Base-by-base conservation (phyloP, 2,888 invertebrate genomes). In the Agrochola macilenta region DNA sequence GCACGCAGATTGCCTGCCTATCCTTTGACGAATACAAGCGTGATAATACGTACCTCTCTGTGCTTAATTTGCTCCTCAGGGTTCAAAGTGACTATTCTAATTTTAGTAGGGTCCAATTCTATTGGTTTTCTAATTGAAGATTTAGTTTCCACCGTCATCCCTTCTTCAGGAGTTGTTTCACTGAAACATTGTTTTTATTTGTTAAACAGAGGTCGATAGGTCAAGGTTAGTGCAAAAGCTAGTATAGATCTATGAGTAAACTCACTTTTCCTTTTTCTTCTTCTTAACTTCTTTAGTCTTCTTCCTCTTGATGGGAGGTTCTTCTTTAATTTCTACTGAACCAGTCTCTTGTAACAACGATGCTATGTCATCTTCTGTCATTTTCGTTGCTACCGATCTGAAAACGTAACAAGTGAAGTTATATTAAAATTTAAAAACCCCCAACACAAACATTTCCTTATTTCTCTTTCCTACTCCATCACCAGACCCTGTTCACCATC, bases 11-110 rank as follows among this genome's bases (percentile, higher is more conserved):
- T 30, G 7, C 23, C 54, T 23, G 57, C 57, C 57, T n/a, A n/a
- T 12, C 57, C 57, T 57, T 11, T 4, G n/a, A 11, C 4, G n/a
- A 57, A 11, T n/a, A 12, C 57, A n/a, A 2, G 57, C 12, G n/a
- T n/a, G n/a, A 57, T 57, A 12, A n/a, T 58, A 26, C 57, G 26
- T 58, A 60, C 58, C 93, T 96, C 93, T 88, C 93, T 91, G 74
- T 95, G 94, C 9, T 89, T 92, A 0, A 95, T 83, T n/a, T 96
- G 95, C 52, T 96, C 96, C 39, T 94, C 93, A 0, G 96, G 96
- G n/a, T 96, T 94, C 0, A 96, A 82, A 0, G 86, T 92, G 0
- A 96, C 89, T 0, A 95, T 81, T 58, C 91, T 89, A 0, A 96
- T 96, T 79, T 96, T 96, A 1, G 88, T 89, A 0, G 95, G 95